Evolutionary conservation across 1,140 invertebrate genomes (phyloP), one percentile per base, ranked within the genome.

Genomic region (Acromyrmex echinatior): DNA sequence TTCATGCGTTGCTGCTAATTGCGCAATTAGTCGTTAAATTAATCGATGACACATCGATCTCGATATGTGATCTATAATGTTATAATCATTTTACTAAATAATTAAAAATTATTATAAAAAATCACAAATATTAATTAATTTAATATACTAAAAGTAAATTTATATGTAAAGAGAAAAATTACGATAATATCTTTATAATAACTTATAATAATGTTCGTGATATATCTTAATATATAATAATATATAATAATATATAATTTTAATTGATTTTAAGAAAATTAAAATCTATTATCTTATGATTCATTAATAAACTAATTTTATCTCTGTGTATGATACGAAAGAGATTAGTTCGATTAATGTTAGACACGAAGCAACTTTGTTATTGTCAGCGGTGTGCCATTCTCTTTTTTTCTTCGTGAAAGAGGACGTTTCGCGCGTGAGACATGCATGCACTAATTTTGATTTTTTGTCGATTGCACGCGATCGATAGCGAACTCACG

Each of bases 361-460:
- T 14, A 1, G 45, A 31, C 60, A 82, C 10, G 70, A n/a, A 62
- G 9, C 39, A 68, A 53, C 66, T 87, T 53, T 58, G 45, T 85
- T 70, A 70, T 73, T 74, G 28, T 76, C 45, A 60, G 35, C 53
- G 56, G 12, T 45, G 9, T 31, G 21, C 2, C 6, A 7, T 21
- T 14, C 51, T 62, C 18, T 28, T 62, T 49, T 21, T 49, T 62
- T 84, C 45, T 51, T 51, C 14, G 31, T 45, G 70, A 21, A 51
- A 28, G 58, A 63, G 49, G 70, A 88, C 45, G 49, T 56, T 65
- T 80, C 45, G n/a, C 79, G 71, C 58, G 73, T 25, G 68, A 84
- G 80, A 84, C 80, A 84, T 84, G 80, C 80, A 84, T 63, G 78
- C 39, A 66, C 60, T 89, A 88, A 88, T 88, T 86, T 88, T 79